A percentile compares a stretch with the other conserved stretches of the same genome.
Conservation (phyloP, 2,888 invertebrate genomes). For the Dusona sp. region DNA sequence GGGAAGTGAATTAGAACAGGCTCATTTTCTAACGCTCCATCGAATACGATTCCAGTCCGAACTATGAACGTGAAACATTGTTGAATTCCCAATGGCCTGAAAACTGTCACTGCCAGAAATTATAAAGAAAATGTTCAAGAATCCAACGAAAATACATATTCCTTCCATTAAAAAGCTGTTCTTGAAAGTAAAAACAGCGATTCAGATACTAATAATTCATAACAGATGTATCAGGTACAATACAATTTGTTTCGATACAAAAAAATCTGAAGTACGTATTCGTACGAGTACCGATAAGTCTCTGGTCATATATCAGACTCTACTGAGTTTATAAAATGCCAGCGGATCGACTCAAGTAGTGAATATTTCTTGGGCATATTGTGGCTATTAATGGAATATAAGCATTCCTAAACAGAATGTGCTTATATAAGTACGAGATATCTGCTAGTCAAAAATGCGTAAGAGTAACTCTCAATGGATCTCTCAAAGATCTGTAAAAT, state of each 20-base stretch:
- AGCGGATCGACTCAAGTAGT: constrained; percentile 49
- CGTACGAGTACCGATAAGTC: not conserved
- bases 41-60: not conserved
- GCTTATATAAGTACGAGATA: constrained; percentile 29
- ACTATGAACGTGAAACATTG: not conserved
- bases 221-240: no score
- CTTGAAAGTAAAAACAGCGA: not conserved
- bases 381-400: constrained; percentile 41
- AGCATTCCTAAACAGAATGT: constrained; percentile 10
- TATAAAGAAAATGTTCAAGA: not conserved
- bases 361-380: constrained; percentile 48
- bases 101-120: no score
- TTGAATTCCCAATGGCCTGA: no score
- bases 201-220: not conserved
- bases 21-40: not conserved
- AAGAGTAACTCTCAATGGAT: constrained; percentile 28
- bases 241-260: not conserved
- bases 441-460: constrained; percentile 57
- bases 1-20: not conserved
- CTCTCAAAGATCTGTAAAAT: constrained; percentile 20
- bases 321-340: constrained; percentile 24
- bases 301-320: not conserved
- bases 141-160: not conserved
- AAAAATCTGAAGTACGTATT: not conserved
- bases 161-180: not conserved